These are phyloP conservation scores for Taeniopygia guttata DNA, from an alignment of 2,797 vertebrate species.

Conservation along the genomic window DNA sequence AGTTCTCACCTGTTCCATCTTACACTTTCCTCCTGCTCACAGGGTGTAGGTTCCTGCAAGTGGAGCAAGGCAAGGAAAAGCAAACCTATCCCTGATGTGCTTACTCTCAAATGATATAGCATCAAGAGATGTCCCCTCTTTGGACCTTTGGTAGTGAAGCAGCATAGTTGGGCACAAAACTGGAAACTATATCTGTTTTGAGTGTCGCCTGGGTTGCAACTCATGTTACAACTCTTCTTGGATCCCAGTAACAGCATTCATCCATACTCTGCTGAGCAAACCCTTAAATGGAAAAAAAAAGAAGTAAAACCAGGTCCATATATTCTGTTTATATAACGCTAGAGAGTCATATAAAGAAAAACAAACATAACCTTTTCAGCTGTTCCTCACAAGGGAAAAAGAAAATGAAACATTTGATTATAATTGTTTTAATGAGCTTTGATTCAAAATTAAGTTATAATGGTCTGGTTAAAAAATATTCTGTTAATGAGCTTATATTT, in stretches of 20 bases:
- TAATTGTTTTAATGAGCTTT: constrained; percentile 84
- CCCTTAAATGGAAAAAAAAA: constrained; percentile 63
- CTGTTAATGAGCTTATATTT: constrained; percentile 79
- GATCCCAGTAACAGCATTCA: constrained; percentile 5
- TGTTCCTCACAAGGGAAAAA: constrained; percentile 78
- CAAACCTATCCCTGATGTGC: neutral
- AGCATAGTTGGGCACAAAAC: fast-evolving
- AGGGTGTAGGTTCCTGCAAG: too few species aligned
- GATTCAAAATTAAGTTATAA: constrained; percentile 81
- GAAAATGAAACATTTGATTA: constrained; percentile 83
- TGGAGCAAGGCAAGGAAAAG: neutral
- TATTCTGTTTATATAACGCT: constrained; percentile 75
- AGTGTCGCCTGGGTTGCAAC: neutral
- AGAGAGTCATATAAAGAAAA: constrained; percentile 79
- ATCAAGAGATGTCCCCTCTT: neutral
- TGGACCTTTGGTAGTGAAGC: neutral
- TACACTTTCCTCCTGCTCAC: neutral
- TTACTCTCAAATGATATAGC: fast-evolving
- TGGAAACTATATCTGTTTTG: neutral
- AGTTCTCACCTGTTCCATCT: fast-evolving
- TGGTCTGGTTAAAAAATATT: constrained; percentile 77
- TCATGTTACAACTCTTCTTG: neutral
- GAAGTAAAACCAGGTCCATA: constrained; percentile 61
- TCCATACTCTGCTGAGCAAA: constrained; percentile 3
- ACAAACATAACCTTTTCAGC: constrained; percentile 84